phyloP scores from a whole-genome alignment of 2,888 invertebrate genomes.

The Spodoptera littoralis region DNA sequence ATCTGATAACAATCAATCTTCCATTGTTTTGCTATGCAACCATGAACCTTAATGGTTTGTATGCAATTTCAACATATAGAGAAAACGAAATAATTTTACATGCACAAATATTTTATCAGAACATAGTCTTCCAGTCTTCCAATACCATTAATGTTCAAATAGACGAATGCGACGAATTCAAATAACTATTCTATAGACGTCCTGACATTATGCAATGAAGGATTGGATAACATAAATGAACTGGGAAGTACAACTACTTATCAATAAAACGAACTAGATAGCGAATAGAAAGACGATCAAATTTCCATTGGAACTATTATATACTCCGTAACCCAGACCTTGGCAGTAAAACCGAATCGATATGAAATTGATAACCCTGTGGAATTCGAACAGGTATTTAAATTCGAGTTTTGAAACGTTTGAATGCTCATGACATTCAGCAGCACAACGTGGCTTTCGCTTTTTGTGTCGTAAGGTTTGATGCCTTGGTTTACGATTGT shows the following conservation, averaged over 20 bases:
- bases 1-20: conserved; percentile 14
- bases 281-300: neutral
- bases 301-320: conserved; percentile 25
- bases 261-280: neutral
- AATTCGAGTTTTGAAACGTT: conserved; percentile 24
- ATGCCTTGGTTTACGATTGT: neutral
- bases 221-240: too few relatives aligned
- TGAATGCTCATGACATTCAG: conserved; percentile 8
- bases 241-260: too few relatives aligned
- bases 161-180: too few relatives aligned
- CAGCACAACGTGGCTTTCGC: conserved; percentile 1
- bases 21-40: conserved; percentile 1
- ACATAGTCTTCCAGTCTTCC: too few relatives aligned
- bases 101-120: too few relatives aligned
- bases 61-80: neutral
- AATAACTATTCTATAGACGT: too few relatives aligned
- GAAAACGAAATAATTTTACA: neutral
- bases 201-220: too few relatives aligned
- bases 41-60: neutral
- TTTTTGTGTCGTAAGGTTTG: neutral
- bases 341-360: conserved; percentile 42
- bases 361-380: conserved; percentile 46
- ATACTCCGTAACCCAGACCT: conserved; percentile 52
- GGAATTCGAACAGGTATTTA: conserved; percentile 22
- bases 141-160: too few relatives aligned